Evolutionary conservation across 2,797 vertebrate species (phyloP), one percentile per base, ranked within the genome.

Genomic region (Melanotaenia nigrans): DNA sequence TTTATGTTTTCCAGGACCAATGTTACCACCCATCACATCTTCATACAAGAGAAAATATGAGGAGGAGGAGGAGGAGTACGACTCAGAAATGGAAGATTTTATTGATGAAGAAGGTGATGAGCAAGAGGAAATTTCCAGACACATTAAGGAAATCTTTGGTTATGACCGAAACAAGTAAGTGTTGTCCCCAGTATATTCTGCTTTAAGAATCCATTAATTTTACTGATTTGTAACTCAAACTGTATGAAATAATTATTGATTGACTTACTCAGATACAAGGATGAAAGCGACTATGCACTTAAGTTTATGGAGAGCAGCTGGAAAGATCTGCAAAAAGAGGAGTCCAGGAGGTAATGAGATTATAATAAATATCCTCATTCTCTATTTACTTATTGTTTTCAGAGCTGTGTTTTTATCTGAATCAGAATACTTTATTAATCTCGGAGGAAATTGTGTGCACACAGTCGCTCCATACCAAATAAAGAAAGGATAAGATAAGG

Each of bases 51-150:
- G 96, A 55, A 94, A 93, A 77, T 94, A 93, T 65, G 96, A 96
- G 33, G 97, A 97, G 0, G 95, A 95, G 5, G 95, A 96, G 0
- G 96, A 99, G 0, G 96, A 98, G 8, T 95, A 96, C n/a, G 98
- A 99, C 86, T 95, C 98, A 0, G 98, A 99, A 92, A 99, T 99
- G 98, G 97, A 99, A 0, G 98, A 99, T 80, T 99, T 99, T 85
- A 99, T 99, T 30, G 97, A 99, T 51, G 95, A 99, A 54, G 96
- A 82, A 88, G 97, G 93, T 18, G 96, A 95, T 1, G 91, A 94
- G 10, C 96, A 96, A 85, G 96, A 97, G 58, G 96, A 96, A 92
- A 95, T 99, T 90, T 99, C 98, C 64, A 96, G 93, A 87, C 98
- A 99, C 79, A 99, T 99, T 86, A 93, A 93, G 65, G 96, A 98